A percentile compares a stretch with the other conserved stretches of the same genome.
These are phyloP conservation scores for Melanostoma mellinum DNA, from an alignment of 2,888 invertebrate genomes.

Conservation along the genomic window DNA sequence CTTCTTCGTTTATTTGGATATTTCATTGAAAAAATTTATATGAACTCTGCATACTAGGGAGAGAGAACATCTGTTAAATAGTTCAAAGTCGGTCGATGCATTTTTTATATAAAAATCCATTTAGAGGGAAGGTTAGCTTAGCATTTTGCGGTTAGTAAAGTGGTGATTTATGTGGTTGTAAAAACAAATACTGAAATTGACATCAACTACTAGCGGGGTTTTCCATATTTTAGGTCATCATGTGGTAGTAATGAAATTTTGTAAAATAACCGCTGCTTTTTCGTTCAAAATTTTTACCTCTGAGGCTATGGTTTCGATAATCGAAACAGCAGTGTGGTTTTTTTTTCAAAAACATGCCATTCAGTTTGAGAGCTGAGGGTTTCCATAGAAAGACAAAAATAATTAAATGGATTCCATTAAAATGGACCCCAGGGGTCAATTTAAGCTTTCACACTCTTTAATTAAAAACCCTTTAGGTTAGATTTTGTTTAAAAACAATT, in stretches of 20 bases:
- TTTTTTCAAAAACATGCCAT: too few species aligned
- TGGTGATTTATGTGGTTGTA: slow-evolving; percentile 49
- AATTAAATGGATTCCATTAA: too few species aligned
- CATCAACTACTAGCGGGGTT: slow-evolving; percentile 1
- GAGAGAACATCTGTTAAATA: not conserved
- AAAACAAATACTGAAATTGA: slow-evolving; percentile 28
- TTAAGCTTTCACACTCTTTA: too few species aligned
- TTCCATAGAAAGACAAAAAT: too few species aligned
- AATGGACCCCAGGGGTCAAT: too few species aligned
- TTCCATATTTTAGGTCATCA: not conserved
- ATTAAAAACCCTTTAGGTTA: too few species aligned
- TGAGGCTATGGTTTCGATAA: not conserved
- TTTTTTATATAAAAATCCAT: slow-evolving; percentile 11
- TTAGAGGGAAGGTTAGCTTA: slow-evolving; percentile 26
- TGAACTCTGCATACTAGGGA: not conserved
- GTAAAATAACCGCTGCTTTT: not conserved
- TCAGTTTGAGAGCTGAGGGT: too few species aligned
- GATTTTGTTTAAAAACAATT: too few species aligned
- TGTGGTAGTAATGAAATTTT: not conserved
- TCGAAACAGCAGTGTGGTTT: too few species aligned
- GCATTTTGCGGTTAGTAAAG: slow-evolving; percentile 46
- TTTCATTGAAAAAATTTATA: too few species aligned
- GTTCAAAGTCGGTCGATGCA: slow-evolving; percentile 10
- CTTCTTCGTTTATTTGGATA: not conserved
- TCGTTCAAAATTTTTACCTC: not conserved